phyloP scores from a whole-genome alignment of 1,140 invertebrate genomes.

The Dendroctonus valens region DNA sequence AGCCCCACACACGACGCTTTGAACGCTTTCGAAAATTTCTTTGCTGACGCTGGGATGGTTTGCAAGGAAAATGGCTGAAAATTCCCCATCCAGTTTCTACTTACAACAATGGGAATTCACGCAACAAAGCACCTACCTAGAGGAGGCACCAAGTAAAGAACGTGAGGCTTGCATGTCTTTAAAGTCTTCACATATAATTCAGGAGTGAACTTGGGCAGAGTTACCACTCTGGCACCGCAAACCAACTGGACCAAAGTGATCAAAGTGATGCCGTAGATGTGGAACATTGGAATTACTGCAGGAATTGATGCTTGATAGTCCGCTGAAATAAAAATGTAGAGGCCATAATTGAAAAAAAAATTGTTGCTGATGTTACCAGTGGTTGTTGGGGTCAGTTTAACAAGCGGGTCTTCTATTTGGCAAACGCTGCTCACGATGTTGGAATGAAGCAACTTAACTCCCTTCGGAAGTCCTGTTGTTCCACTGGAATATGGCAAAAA shows the following conservation, averaged over 20 bases:
- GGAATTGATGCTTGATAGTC: constrained; percentile 59
- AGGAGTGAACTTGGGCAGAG: constrained; percentile 72
- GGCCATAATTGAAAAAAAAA: not conserved
- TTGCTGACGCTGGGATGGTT: not conserved
- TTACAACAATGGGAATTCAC: not conserved
- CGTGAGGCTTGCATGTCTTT: constrained; percentile 57
- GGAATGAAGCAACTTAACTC: constrained; percentile 75
- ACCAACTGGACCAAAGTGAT: constrained; percentile 58
- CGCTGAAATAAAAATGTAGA: constrained; percentile 42
- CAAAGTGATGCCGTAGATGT: constrained; percentile 74
- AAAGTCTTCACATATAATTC: constrained; percentile 60
- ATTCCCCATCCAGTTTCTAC: too few species aligned
- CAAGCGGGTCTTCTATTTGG: constrained; percentile 37
- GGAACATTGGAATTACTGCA: constrained; percentile 77
- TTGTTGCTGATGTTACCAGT: constrained; percentile 22
- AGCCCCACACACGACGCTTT: constrained; percentile 54
- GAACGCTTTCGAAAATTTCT: not conserved
- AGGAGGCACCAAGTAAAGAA: constrained; percentile 63
- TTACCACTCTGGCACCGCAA: constrained; percentile 66
- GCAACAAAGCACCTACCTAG: constrained; percentile 54
- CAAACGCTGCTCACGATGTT: constrained; percentile 58
- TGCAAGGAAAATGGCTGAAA: constrained; percentile 2
- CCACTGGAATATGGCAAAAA: constrained; percentile 75
- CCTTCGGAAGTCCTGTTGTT: constrained; percentile 89
- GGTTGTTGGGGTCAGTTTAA: constrained; percentile 28